A percentile compares a stretch with the other conserved stretches of the same genome.
Evolutionary conservation across 2,888 invertebrate species (phyloP).

Genomic region (Xylota segnis): DNA sequence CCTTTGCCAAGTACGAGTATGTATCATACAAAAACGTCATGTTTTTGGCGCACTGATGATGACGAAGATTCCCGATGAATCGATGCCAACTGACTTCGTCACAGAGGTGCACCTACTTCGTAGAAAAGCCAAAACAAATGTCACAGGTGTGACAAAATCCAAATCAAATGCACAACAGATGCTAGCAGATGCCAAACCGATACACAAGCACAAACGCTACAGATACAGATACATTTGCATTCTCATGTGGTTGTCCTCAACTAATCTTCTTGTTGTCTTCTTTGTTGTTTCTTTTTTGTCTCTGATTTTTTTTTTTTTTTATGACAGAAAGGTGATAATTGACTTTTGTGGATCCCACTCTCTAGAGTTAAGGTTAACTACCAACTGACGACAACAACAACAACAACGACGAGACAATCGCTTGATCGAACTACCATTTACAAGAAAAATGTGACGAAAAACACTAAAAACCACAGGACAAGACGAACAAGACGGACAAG

Average conservation of each 20-base stretch:
- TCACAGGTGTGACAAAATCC: conserved; percentile 69
- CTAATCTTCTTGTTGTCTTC: conserved; percentile 10
- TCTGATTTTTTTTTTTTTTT: conserved; percentile 19
- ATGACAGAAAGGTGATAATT: conserved; percentile 64
- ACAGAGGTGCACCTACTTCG: conserved; percentile 39
- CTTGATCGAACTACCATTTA: conserved; percentile 35
- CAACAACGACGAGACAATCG: not conserved
- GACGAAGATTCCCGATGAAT: conserved; percentile 52
- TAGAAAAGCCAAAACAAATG: conserved; percentile 42
- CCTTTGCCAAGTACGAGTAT: not conserved
- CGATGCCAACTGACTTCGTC: conserved; percentile 54
- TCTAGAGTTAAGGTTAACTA: conserved; percentile 59
- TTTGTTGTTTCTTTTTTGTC: not conserved
- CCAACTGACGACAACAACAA: conserved; percentile 38
- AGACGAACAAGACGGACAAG: conserved; percentile 26
- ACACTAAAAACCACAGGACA: conserved; percentile 45
- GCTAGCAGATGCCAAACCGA: conserved; percentile 44
- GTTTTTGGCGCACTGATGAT: conserved; percentile 47
- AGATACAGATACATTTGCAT: conserved; percentile 24
- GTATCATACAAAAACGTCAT: not conserved
- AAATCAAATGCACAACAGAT: conserved; percentile 51
- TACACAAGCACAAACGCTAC: not conserved
- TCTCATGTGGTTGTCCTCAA: conserved; percentile 32
- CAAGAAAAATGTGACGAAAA: conserved; percentile 42
- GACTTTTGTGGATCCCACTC: conserved; percentile 59